Base-by-base conservation (phyloP, 92 coral and sea anemone species). In the Scolanthus callimorphus region DNA sequence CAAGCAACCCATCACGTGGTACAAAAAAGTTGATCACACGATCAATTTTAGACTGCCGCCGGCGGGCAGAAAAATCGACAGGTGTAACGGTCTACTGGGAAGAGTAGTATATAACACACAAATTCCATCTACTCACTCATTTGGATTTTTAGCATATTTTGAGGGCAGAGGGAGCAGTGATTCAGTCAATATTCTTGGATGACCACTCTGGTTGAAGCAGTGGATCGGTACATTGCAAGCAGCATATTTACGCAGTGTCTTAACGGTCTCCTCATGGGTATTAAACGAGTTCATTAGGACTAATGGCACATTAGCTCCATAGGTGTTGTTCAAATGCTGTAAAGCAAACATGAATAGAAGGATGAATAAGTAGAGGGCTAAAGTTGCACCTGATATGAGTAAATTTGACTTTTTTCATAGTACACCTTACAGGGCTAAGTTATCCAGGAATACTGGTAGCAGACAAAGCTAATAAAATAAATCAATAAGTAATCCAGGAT, bases 261-360 rank as follows among this genome's bases (percentile, higher is more conserved):
- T 91, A 69, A 65, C 58, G 0, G 96, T 91, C 26, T 91, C 97
- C 8, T 91, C 91, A 53, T 88, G 96, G 19, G 97, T 91, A 45
- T 91, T 91, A 69, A 91, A 91, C 12, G 97, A 91, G 72, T 91
- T 91, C 97, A 91, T 91, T 21, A 91, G 74, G 25, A 91, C 97
- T 47, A 91, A 77, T 0, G 97, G 97, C 11, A 91, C 89, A 55
- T 65, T 31, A 39, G 89, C 79, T 0, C 85, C 88, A 84, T 76
- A 88, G n/a, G 58, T 60, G 57, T 80, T 66, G 71, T 91, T 91
- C 31, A 91, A 73, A 73, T 83, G 82, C 97, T 91, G 73, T 54
- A 59, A 51, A 24, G 66, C 19, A 48, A 49, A 55, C 29, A 1
- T 29, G n/a, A 48, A 21, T 17, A 52, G 2, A 50, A 34, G 8